Conservation (phyloP, 1,140 invertebrate genomes). For the Battus philenor region DNA sequence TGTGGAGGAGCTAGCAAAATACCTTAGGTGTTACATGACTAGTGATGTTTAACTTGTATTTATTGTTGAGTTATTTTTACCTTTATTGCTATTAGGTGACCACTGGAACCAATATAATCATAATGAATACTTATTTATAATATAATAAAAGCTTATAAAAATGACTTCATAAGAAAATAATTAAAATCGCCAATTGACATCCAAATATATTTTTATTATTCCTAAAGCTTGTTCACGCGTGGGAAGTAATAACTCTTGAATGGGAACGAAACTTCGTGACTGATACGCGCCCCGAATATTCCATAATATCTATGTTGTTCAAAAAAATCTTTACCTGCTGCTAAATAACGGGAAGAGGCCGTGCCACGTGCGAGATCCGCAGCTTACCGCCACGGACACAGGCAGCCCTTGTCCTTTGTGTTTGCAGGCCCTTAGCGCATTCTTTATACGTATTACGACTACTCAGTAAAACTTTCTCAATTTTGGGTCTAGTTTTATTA, state of each 20-base stretch:
- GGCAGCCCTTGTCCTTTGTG: conserved; percentile 5
- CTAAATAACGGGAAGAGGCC: conserved; percentile 57
- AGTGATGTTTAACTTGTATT: no score
- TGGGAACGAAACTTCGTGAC: conserved; percentile 26
- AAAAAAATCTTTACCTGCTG: conserved; percentile 68
- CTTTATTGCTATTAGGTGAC: no score
- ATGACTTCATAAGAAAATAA: no score
- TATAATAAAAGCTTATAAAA: no score
- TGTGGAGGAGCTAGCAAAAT: no score
- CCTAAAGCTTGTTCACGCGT: conserved; percentile 18
- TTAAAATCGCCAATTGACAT: conserved; percentile 1
- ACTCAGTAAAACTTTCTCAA: no score
- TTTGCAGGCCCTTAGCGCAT: conserved; percentile 2
- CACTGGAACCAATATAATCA: no score
- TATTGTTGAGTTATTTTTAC: no score
- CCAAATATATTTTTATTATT: conserved; percentile 7
- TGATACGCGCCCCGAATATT: conserved; percentile 46
- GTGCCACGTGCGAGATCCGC: conserved; percentile 63
- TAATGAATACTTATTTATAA: no score
- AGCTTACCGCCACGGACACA: conserved; percentile 34
- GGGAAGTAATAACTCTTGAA: conserved; percentile 33
- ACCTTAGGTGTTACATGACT: no score
- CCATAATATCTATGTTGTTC: conserved; percentile 36
- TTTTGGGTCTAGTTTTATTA: no score
- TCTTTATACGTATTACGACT: background rate